These are phyloP conservation scores for Xiphorhynchus elegans DNA, from an alignment of 2,113 vertebrate genomes.

Conservation along the genomic window DNA sequence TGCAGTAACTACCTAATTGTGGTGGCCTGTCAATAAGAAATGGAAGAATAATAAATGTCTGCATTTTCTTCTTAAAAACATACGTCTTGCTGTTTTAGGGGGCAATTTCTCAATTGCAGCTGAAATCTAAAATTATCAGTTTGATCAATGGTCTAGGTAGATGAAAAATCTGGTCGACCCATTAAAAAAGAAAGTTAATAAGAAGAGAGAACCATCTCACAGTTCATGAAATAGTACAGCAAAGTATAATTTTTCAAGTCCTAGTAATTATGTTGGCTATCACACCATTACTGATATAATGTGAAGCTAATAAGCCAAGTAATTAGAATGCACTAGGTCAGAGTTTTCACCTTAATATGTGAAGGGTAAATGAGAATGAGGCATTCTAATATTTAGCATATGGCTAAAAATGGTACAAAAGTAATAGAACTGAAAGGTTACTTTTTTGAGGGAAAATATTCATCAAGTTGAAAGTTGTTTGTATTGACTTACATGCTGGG, in stretches of 20 bases:
- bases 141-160: constrained; percentile 62
- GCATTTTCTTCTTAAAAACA: neutral
- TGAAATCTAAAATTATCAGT: constrained; percentile 34
- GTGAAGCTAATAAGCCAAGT: constrained; percentile 80
- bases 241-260: constrained; percentile 76
- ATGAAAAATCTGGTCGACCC: constrained; percentile 27
- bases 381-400: constrained; percentile 58
- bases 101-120: neutral
- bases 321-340: constrained; percentile 78
- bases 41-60: neutral
- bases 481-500: constrained; percentile 1
- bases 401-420: constrained; percentile 9
- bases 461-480: neutral
- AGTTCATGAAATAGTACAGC: constrained; percentile 69
- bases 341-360: constrained; percentile 74
- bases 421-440: neutral
- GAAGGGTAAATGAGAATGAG: constrained; percentile 72
- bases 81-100: neutral
- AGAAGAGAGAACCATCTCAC: constrained; percentile 35
- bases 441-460: neutral
- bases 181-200: constrained; percentile 63
- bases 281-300: constrained; percentile 75
- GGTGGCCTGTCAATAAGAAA: neutral
- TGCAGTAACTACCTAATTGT: neutral
- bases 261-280: constrained; percentile 71